phyloP scores from a whole-genome alignment of 2,888 invertebrate species.

The Abscondita cerata region DNA sequence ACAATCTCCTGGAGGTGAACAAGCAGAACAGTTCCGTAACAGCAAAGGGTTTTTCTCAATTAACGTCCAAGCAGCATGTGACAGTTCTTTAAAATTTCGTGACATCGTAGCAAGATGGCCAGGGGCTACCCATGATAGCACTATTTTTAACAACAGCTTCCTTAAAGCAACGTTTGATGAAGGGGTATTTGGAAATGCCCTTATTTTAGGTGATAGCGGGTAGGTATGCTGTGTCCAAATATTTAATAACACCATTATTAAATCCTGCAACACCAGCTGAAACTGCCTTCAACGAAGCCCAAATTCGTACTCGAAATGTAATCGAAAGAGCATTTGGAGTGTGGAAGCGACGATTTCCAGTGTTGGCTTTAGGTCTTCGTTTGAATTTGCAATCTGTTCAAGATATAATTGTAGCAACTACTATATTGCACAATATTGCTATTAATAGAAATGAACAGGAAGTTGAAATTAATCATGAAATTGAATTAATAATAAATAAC shows the following conservation, averaged over 20 bases:
- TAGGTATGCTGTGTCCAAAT: neutral
- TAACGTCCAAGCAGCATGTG: neutral
- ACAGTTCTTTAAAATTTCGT: neutral
- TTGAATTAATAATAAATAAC: too few species aligned
- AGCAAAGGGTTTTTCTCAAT: neutral
- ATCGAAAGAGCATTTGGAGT: neutral
- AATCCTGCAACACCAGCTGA: neutral
- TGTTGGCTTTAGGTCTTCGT: too few species aligned
- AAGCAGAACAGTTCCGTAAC: neutral
- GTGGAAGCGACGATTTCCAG: neutral
- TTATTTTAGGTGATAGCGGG: neutral
- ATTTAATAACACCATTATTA: neutral
- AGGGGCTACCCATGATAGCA: neutral
- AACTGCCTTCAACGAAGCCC: neutral
- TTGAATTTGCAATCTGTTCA: too few species aligned
- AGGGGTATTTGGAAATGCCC: neutral
- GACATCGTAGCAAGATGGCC: neutral
- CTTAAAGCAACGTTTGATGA: neutral
- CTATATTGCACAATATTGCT: too few species aligned
- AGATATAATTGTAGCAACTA: too few species aligned
- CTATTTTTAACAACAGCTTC: neutral
- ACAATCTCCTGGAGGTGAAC: constrained; percentile 10
- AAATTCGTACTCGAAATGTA: constrained; percentile 8
- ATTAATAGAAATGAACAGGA: too few species aligned
- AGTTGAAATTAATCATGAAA: too few species aligned